Evolutionary conservation across 1,140 invertebrate genomes (phyloP).

Genomic region (Drosophila asahinai): DNA sequence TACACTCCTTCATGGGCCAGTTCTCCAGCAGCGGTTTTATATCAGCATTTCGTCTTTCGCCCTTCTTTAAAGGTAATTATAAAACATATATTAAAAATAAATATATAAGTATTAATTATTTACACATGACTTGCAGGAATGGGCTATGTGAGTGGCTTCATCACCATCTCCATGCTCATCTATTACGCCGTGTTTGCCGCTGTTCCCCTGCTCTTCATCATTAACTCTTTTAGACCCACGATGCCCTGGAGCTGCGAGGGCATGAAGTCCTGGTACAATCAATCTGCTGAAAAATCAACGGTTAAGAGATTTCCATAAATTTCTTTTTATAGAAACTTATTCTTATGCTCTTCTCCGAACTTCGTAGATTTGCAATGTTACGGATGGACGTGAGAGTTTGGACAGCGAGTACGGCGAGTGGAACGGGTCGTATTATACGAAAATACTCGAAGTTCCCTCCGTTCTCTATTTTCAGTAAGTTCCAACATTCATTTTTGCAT

Average conservation of each 20-base stretch:
- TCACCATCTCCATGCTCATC: constrained; percentile 55
- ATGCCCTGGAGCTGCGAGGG: constrained; percentile 79
- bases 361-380: constrained; percentile 39
- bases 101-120: background rate
- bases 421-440: background rate
- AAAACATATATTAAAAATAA: background rate
- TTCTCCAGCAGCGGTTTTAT: constrained; percentile 82
- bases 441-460: constrained; percentile 55
- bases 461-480: constrained; percentile 69
- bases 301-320: constrained; percentile 13
- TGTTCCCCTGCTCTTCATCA: constrained; percentile 69
- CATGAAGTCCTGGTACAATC: constrained; percentile 20
- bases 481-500: background rate
- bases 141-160: constrained; percentile 67
- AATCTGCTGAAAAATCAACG: constrained; percentile 3
- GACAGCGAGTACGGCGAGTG: background rate
- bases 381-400: background rate
- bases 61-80: constrained; percentile 78
- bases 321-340: too few relatives aligned
- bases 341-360: background rate
- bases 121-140: constrained; percentile 51
- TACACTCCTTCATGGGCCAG: constrained; percentile 80
- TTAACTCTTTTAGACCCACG: constrained; percentile 65
- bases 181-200: constrained; percentile 71
- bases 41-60: constrained; percentile 72